These are phyloP conservation scores for Uromys caudimaculatus DNA, from an alignment of 2,797 vertebrate genomes.

Conservation along the genomic window DNA sequence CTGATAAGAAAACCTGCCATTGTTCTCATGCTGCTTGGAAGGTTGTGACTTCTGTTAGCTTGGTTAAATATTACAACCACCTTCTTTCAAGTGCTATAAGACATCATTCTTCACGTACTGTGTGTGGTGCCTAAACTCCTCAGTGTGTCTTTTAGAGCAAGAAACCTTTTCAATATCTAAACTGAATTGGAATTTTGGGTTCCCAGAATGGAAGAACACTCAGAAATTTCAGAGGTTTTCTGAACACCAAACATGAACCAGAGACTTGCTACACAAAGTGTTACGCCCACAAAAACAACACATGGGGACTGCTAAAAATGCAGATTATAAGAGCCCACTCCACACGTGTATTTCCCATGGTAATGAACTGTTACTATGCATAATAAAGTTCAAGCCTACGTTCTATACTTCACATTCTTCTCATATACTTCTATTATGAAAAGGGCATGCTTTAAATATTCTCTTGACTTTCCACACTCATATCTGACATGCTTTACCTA, in stretches of 20 bases:
- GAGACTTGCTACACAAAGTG: neutral
- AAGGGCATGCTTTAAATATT: neutral
- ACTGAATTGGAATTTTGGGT: neutral
- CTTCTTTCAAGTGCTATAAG: neutral
- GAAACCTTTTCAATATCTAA: slow-evolving; percentile 9
- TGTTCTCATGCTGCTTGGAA: neutral
- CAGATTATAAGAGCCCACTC: neutral
- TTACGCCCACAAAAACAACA: neutral
- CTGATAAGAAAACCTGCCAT: neutral
- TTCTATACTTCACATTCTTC: neutral
- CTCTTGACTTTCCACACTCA: neutral
- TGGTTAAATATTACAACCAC: neutral
- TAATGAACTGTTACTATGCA: neutral
- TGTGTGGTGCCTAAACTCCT: neutral
- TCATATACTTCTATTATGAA: neutral
- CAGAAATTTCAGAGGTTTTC: neutral
- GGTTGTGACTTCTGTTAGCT: neutral
- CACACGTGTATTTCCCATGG: neutral
- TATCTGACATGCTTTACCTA: neutral
- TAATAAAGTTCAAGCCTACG: neutral
- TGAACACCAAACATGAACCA: neutral
- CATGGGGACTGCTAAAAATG: neutral
- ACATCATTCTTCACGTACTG: neutral
- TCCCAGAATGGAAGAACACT: neutral
- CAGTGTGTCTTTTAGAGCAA: neutral